Evolutionary conservation across 2,888 invertebrate genomes (phyloP).

Genomic region (Pemphredon lugubris): DNA sequence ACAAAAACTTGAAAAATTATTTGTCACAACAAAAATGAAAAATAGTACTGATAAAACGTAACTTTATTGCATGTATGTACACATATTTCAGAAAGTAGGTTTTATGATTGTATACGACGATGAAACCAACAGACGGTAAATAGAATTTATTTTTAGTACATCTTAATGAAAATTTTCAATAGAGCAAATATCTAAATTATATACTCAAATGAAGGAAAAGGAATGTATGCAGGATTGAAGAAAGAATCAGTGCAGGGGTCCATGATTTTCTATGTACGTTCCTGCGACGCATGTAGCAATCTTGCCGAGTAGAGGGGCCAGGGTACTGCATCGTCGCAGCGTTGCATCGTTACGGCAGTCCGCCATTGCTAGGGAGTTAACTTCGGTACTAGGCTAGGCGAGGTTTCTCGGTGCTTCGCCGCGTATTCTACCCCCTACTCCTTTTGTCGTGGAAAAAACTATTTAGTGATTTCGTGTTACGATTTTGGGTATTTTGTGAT

Average conservation of each 20-base stretch:
- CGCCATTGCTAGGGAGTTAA: conserved; percentile 77
- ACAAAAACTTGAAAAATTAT: too few relatives aligned
- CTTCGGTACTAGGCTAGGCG: conserved; percentile 74
- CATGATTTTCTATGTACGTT: too few relatives aligned
- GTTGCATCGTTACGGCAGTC: conserved; percentile 29
- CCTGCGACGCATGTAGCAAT: too few relatives aligned
- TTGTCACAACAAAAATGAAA: too few relatives aligned
- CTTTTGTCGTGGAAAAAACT: conserved; percentile 69
- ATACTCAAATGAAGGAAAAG: too few relatives aligned
- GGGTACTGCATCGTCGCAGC: conserved; percentile 18
- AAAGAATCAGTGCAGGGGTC: too few relatives aligned
- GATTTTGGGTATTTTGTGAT: conserved; percentile 72
- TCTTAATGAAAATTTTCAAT: not conserved
- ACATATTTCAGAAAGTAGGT: too few relatives aligned
- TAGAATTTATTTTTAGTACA: not conserved
- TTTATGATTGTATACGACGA: too few relatives aligned
- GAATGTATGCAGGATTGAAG: too few relatives aligned
- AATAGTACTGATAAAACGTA: too few relatives aligned
- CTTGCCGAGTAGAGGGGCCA: conserved; percentile 4
- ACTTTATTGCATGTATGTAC: too few relatives aligned
- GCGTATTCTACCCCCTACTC: conserved; percentile 47
- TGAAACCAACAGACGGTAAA: too few relatives aligned
- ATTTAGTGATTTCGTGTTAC: conserved; percentile 78
- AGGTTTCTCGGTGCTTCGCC: conserved; percentile 33
- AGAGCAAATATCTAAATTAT: not conserved